phyloP scores from a whole-genome alignment of 2,888 invertebrate species.

The Lepidonotus clava region DNA sequence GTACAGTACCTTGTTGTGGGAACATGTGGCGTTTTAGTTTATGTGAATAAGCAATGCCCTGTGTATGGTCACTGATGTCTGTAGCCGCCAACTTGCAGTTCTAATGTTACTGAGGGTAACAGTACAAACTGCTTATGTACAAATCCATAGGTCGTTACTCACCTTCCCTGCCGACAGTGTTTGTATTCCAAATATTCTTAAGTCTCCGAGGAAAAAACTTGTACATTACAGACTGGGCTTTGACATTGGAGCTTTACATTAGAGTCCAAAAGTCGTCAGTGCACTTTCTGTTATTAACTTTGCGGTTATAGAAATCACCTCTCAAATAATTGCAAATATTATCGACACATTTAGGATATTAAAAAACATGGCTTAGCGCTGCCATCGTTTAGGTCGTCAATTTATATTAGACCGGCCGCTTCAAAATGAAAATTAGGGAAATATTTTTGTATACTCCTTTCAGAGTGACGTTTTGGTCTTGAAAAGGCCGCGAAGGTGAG shows the following conservation, averaged over 20 bases:
- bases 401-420: background rate
- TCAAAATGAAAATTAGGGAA: background rate
- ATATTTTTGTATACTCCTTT: slow-evolving; percentile 36
- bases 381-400: background rate
- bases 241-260: background rate
- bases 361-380: background rate
- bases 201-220: background rate
- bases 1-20: slow-evolving; percentile 31
- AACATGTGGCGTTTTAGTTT: background rate
- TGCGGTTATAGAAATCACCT: background rate
- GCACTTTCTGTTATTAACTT: background rate
- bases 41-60: slow-evolving; percentile 8
- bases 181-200: background rate
- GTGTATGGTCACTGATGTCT: background rate
- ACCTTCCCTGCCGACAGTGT: background rate
- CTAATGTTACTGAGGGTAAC: background rate
- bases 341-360: background rate
- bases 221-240: slow-evolving; percentile 8
- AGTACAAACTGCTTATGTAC: background rate
- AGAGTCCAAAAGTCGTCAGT: too few species aligned
- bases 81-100: background rate
- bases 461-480: slow-evolving; percentile 1
- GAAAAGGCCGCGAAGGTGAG: slow-evolving; percentile 32
- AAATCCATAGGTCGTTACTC: slow-evolving; percentile 23
- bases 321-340: background rate